Evolutionary conservation across 2,888 invertebrate species (phyloP), one percentile per base, ranked within the genome.

Genomic region (Andrena hattorfiana): DNA sequence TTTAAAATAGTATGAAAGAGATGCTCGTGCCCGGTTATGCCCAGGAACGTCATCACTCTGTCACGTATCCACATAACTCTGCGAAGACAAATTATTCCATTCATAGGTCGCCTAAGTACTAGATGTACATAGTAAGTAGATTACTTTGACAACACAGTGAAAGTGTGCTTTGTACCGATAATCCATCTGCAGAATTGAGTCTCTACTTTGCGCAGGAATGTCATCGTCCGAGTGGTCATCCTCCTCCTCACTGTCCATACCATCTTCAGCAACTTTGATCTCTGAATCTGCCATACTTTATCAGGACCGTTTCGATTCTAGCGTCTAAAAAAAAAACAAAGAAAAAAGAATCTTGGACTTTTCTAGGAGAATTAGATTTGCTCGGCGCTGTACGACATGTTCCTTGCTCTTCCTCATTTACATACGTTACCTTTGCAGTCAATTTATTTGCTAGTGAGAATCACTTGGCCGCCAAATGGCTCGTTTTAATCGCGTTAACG

Each of bases 41-140:
- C 96, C 16, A 97, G 94, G 89, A 94, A 96, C 1, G 94, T 94
- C 13, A 96, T 93, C 42, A 97, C 95, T 78, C 95, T 95, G 0
- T 96, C 95, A 91, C 96, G 96, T 42, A 97, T 94, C 97, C 97
- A 97, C 86, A 95, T 94, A 26, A 96, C 93, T 71, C 97, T 95
- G 67, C 26, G 51, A 56, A 66, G 54, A 32, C 59, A 3, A 60
- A 73, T 10, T 6, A 42, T 32, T 32, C 32, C 7, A 28, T 28
- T 28, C 28, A 28, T 28, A 28, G 28, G 2, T 2, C 28, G 28
- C 28, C 28, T 28, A 7, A 7, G 32, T 7, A 7, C 32, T 1
- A 7, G 0, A 32, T 7, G 1, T 2, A 32, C 7, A 7, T 4
- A 42, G 16, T 5, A 16, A 16, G 4, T 16, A 42, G 7, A 62